Evolutionary conservation across 53 echinoderm and acorn worm genomes (phyloP).

Genomic region (Astropecten irregularis): DNA sequence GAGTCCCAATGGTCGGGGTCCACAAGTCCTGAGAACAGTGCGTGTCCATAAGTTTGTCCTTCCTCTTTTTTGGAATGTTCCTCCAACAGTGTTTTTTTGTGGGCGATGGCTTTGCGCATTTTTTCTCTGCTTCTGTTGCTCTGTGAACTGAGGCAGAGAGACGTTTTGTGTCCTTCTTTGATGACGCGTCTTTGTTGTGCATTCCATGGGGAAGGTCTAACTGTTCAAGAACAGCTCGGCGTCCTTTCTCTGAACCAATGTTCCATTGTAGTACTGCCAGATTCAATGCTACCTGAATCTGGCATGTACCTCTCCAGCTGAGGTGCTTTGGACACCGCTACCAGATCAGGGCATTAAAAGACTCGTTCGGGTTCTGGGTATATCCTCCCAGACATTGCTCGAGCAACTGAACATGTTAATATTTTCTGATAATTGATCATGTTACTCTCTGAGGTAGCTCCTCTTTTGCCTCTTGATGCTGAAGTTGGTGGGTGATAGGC

Average conservation of each 20-base stretch:
- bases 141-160: slow-evolving; percentile 8
- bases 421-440: no score
- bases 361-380: neutral
- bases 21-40: slow-evolving; percentile 19
- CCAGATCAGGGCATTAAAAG: neutral
- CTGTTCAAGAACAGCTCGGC: neutral
- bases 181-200: neutral
- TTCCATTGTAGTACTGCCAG: slow-evolving; percentile 33
- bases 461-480: neutral
- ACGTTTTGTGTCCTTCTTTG: slow-evolving; percentile 6
- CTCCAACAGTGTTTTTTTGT: slow-evolving; percentile 15
- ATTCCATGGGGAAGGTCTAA: slow-evolving; percentile 7
- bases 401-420: no score
- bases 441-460: neutral
- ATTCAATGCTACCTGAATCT: slow-evolving; percentile 24
- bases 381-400: neutral
- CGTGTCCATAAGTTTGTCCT: slow-evolving; percentile 17
- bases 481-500: neutral
- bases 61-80: slow-evolving; percentile 4
- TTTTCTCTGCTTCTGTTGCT: slow-evolving; percentile 25
- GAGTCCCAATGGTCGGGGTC: slow-evolving; percentile 32
- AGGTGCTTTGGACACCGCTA: neutral
- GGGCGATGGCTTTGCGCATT: neutral
- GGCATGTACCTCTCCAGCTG: neutral
- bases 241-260: slow-evolving; percentile 2